phyloP scores from a whole-genome alignment of 2,113 vertebrate species.

The Phalacrocorax pelagicus region DNA sequence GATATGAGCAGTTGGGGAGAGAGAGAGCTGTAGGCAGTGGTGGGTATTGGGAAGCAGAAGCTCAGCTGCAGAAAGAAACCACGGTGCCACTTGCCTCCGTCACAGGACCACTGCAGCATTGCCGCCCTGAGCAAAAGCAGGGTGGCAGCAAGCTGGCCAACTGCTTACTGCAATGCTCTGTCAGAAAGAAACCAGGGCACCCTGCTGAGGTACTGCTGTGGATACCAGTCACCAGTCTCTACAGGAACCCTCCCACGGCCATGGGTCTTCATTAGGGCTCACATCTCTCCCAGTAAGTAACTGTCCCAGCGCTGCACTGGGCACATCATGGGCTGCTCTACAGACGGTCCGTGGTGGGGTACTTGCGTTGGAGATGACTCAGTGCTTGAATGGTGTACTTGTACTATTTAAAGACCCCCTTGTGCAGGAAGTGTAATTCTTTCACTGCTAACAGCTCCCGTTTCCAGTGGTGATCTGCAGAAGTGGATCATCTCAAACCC shows the following conservation, averaged over 20 bases:
- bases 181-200: not conserved
- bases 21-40: accelerated
- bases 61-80: not conserved
- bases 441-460: not conserved
- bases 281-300: not conserved
- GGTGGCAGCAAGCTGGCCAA: not conserved
- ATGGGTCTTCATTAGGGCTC: not conserved
- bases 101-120: not conserved
- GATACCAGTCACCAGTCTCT: not conserved
- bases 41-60: not conserved
- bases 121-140: not conserved
- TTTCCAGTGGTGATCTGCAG: not conserved
- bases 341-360: not conserved
- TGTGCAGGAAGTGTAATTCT: accelerated
- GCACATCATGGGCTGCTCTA: no score
- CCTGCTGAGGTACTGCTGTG: not conserved
- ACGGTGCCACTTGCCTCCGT: not conserved
- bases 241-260: not conserved
- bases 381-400: not conserved
- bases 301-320: not conserved
- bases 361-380: not conserved
- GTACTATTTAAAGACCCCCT: not conserved
- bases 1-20: accelerated
- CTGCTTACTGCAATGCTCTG: not conserved
- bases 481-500: not conserved